Evolutionary conservation across 2,888 invertebrate genomes (phyloP).

Genomic region (Hofmannophila pseudospretella): DNA sequence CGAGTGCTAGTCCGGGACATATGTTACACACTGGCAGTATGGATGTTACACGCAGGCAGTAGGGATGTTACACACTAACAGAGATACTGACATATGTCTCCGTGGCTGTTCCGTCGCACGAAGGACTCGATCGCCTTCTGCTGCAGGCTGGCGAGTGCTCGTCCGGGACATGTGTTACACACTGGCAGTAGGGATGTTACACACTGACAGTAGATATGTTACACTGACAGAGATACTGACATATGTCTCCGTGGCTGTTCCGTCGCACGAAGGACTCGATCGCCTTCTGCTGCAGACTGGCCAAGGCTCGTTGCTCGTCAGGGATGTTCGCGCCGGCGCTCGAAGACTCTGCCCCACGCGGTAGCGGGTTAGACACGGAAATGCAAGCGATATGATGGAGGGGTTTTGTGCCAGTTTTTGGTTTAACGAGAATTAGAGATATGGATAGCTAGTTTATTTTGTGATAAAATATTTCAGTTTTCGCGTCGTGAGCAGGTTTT

Average conservation of each 20-base stretch:
- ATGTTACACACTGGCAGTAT: too few relatives aligned
- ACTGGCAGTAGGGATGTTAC: too few relatives aligned
- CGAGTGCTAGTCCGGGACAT: too few relatives aligned
- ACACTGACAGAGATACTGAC: constrained; percentile 78
- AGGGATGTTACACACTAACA: too few relatives aligned
- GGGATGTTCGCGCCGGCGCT: constrained; percentile 65
- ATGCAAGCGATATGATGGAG: constrained; percentile 22
- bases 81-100: constrained; percentile 84
- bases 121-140: constrained; percentile 81
- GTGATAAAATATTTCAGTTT: too few relatives aligned
- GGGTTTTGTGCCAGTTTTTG: constrained; percentile 13
- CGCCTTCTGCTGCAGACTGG: constrained; percentile 69
- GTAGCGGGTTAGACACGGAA: constrained; percentile 49
- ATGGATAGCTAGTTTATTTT: too few relatives aligned
- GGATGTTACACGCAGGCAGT: too few relatives aligned
- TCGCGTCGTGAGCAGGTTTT: too few relatives aligned
- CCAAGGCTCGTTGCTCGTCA: constrained; percentile 75
- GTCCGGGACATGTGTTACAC: too few relatives aligned
- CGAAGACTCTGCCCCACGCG: constrained; percentile 51
- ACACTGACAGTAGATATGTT: too few relatives aligned
- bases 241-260: constrained; percentile 86
- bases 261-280: constrained; percentile 83
- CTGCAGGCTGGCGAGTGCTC: constrained; percentile 73
- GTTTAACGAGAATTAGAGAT: too few relatives aligned
- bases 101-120: constrained; percentile 85